Evolutionary conservation across 2,797 vertebrate genomes (phyloP).

Genomic region (Monodelphis domestica): DNA sequence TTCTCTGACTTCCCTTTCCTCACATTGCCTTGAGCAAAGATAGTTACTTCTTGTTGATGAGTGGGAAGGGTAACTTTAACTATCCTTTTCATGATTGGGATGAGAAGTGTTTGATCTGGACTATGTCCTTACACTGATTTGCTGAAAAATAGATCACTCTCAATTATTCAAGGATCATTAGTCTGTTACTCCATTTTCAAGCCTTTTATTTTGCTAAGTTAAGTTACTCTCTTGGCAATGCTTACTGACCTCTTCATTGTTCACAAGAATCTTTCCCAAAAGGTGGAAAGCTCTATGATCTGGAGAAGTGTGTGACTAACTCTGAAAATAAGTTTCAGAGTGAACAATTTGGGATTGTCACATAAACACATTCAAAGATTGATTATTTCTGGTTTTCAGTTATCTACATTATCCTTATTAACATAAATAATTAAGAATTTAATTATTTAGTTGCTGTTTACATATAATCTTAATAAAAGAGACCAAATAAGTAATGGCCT

Average conservation of each 20-base stretch:
- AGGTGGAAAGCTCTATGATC: background rate
- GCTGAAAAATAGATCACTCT: conserved; percentile 10
- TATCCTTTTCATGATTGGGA: background rate
- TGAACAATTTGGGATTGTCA: background rate
- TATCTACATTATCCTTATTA: background rate
- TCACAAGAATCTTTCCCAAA: conserved; percentile 19
- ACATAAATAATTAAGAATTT: background rate
- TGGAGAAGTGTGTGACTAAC: background rate
- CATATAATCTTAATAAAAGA: background rate
- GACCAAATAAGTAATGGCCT: background rate
- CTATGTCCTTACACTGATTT: background rate
- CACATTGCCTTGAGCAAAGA: conserved; percentile 12
- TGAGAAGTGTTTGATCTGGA: background rate
- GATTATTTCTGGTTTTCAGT: background rate
- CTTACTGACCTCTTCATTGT: conserved; percentile 10
- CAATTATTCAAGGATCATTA: conserved; percentile 21
- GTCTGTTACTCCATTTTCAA: background rate
- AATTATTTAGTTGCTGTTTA: background rate
- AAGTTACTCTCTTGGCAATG: background rate
- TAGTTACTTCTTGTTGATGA: background rate
- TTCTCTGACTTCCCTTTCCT: conserved; percentile 22
- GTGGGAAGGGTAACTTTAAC: background rate
- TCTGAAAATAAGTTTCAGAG: background rate
- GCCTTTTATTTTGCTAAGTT: background rate
- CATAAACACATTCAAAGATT: background rate